phyloP scores from a whole-genome alignment of 1,140 invertebrate species.

The Eumeta japonica region DNA sequence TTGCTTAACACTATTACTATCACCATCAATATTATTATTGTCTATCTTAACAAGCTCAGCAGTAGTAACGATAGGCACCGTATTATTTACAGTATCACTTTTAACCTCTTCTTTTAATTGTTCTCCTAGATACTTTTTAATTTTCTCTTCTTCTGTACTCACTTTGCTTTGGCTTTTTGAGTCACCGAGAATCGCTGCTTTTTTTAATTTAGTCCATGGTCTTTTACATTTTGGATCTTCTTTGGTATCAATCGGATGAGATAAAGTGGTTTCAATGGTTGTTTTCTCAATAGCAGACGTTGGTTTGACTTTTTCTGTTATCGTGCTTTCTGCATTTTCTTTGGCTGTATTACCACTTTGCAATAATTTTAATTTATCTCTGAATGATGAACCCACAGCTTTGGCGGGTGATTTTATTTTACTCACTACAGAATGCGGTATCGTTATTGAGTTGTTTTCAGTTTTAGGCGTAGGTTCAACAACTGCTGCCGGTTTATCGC shows the following conservation, averaged over 20 bases:
- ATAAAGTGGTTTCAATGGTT: slow-evolving; percentile 22
- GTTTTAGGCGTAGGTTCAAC: slow-evolving; percentile 48
- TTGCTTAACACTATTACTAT: slow-evolving; percentile 30
- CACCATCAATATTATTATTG: slow-evolving; percentile 38
- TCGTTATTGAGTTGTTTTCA: slow-evolving; percentile 48
- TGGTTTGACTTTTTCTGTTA: slow-evolving; percentile 31
- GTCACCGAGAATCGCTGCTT: slow-evolving; percentile 55
- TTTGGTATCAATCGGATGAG: slow-evolving; percentile 29
- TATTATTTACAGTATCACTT: slow-evolving; percentile 31
- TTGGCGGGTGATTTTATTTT: slow-evolving; percentile 56
- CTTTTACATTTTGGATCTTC: slow-evolving; percentile 41
- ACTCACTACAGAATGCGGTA: slow-evolving; percentile 54
- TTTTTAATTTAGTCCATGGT: slow-evolving; percentile 61
- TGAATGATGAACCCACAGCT: slow-evolving; percentile 44
- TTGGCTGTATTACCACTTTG: slow-evolving; percentile 32
- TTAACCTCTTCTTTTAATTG: slow-evolving; percentile 17
- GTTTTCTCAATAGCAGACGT: slow-evolving; percentile 23
- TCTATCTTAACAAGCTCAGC: slow-evolving; percentile 47
- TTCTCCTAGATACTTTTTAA: slow-evolving; percentile 17
- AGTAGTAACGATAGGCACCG: slow-evolving; percentile 38
- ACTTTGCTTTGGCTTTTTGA: slow-evolving; percentile 40
- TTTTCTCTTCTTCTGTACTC: slow-evolving; percentile 32
- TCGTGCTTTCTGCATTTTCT: slow-evolving; percentile 23
- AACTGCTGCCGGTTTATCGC: slow-evolving; percentile 43
- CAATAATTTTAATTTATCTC: slow-evolving; percentile 50